phyloP scores from a whole-genome alignment of 2,797 vertebrate species.

The Acrocephalus scirpaceus region DNA sequence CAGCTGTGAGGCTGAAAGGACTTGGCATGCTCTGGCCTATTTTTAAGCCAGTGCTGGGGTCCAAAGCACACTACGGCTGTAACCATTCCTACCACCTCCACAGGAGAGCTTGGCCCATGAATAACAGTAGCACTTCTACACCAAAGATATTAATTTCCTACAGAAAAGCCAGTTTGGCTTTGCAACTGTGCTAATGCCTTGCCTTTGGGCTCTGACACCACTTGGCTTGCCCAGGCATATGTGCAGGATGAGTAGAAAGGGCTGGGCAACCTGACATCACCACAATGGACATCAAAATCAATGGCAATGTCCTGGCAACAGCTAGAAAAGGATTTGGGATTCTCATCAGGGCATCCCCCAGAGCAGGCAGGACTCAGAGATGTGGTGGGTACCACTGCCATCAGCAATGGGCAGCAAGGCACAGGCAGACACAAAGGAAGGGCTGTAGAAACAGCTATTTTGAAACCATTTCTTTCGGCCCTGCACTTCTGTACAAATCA shows the following conservation, averaged over 20 bases:
- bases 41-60: neutral
- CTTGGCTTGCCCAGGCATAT: neutral
- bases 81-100: neutral
- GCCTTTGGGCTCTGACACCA: neutral
- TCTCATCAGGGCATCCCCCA: neutral
- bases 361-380: accelerated
- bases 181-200: neutral
- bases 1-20: accelerated
- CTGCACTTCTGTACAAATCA: neutral
- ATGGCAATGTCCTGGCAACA: accelerated
- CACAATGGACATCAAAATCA: neutral
- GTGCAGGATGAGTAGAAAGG: neutral
- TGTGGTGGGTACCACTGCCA: accelerated
- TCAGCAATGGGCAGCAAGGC: neutral
- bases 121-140: neutral
- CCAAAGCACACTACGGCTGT: neutral
- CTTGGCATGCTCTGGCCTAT: accelerated
- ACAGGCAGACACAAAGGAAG: neutral
- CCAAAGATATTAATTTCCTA: neutral
- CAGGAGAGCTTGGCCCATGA: accelerated
- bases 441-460: neutral
- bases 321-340: neutral
- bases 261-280: neutral
- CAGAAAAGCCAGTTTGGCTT: neutral
- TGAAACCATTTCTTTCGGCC: neutral